Conservation (phyloP, 2,113 vertebrate genomes). For the Heterotis niloticus region DNA sequence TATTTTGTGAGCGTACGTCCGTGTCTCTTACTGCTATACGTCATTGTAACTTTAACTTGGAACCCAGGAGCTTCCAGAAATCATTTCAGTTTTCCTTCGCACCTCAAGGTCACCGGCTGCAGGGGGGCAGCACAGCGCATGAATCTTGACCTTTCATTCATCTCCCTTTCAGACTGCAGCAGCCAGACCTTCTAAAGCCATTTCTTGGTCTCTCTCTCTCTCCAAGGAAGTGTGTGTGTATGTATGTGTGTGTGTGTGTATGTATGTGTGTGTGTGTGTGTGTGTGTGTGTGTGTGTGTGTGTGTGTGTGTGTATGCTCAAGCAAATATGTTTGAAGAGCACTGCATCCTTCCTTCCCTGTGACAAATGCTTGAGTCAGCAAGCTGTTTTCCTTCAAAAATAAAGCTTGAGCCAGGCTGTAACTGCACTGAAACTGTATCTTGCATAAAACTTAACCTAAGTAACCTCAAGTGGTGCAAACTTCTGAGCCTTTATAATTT, state of each 20-base stretch:
- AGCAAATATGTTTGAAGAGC: no score
- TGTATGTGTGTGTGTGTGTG: neutral
- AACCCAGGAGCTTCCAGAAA: neutral
- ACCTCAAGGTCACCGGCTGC: conserved; percentile 8
- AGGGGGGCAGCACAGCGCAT: conserved; percentile 18
- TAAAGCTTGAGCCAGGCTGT: no score
- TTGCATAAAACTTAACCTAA: no score
- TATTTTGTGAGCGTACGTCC: neutral
- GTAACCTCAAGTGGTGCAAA: no score
- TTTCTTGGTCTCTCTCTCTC: neutral
- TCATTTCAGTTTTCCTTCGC: conserved; percentile 12
- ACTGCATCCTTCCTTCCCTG: no score
- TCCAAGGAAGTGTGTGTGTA: neutral
- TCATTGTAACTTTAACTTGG: neutral
- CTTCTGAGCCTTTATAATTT: no score
- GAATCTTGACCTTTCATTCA: neutral
- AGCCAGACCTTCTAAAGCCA: neutral
- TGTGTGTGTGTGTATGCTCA: no score
- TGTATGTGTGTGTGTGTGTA: neutral
- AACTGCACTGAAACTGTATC: neutral
- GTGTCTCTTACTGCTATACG: neutral
- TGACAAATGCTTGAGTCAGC: no score
- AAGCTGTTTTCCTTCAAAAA: neutral
- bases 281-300: neutral
- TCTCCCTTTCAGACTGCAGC: conserved; percentile 1